Conservation (phyloP, 2,888 invertebrate genomes). For the Plebejus melissa region DNA sequence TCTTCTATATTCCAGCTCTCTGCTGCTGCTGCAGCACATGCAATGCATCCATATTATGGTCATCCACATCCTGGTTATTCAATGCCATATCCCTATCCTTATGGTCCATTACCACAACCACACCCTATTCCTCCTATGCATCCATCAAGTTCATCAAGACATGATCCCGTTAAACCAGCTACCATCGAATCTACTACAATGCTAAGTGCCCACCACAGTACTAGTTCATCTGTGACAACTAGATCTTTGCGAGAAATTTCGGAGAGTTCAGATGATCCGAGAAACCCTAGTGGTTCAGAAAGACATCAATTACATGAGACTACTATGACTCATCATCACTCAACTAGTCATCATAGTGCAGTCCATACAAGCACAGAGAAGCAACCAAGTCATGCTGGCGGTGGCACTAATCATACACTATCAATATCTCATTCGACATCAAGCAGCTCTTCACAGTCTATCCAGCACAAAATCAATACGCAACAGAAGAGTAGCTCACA, state of each 20-base stretch:
- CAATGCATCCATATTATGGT: slow-evolving; percentile 85
- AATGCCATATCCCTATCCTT: slow-evolving; percentile 85
- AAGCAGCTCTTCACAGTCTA: slow-evolving; percentile 82
- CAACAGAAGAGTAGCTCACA: slow-evolving; percentile 70
- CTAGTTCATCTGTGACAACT: slow-evolving; percentile 85
- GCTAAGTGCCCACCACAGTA: slow-evolving; percentile 84
- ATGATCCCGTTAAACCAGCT: slow-evolving; percentile 71
- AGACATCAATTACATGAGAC: slow-evolving; percentile 82
- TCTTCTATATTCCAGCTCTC: slow-evolving; percentile 78
- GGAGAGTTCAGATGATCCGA: slow-evolving; percentile 70
- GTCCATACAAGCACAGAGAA: slow-evolving; percentile 83
- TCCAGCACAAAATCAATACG: slow-evolving; percentile 80
- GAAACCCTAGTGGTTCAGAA: slow-evolving; percentile 73
- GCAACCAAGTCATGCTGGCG: slow-evolving; percentile 74
- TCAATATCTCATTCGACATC: slow-evolving; percentile 84
- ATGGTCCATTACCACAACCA: slow-evolving; percentile 85
- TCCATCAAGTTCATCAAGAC: slow-evolving; percentile 66
- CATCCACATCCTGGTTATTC: slow-evolving; percentile 85
- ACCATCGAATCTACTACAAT: slow-evolving; percentile 83
- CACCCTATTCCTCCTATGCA: slow-evolving; percentile 85
- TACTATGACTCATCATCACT: slow-evolving; percentile 82
- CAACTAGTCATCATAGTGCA: slow-evolving; percentile 81
- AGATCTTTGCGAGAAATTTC: slow-evolving; percentile 81
- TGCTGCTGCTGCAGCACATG: slow-evolving; percentile 81
- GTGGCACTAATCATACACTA: slow-evolving; percentile 78